phyloP scores from a whole-genome alignment of 2,113 vertebrate species.

The Gymnobelideus leadbeateri region DNA sequence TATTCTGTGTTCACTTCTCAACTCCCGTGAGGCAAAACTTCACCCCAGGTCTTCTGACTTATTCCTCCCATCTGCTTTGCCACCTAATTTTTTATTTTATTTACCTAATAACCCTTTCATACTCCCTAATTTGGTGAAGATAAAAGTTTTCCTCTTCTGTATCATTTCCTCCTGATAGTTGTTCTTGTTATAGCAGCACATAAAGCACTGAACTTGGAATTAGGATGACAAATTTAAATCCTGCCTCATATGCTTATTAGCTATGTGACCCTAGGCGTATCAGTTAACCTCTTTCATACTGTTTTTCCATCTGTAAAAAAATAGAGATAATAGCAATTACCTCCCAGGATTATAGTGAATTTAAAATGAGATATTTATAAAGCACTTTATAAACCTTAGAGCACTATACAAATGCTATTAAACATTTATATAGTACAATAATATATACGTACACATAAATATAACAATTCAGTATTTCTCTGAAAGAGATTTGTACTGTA shows the following conservation, averaged over 20 bases:
- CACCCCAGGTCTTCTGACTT: neutral
- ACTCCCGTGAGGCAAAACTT: neutral
- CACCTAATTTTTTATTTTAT: neutral
- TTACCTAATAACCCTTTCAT: neutral
- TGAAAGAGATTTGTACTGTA: neutral
- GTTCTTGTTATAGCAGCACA: neutral
- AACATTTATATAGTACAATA: neutral
- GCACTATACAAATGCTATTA: neutral
- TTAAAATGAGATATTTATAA: neutral
- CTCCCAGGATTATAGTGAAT: neutral
- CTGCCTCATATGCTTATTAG: neutral
- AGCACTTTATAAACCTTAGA: neutral
- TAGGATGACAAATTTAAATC: neutral
- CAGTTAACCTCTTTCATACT: neutral
- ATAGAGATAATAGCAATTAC: neutral
- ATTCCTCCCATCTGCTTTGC: neutral
- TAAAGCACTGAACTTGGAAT: neutral
- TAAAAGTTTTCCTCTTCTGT: too few relatives aligned
- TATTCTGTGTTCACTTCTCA: neutral
- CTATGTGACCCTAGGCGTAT: neutral
- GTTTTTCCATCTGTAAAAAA: neutral
- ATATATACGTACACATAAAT: neutral
- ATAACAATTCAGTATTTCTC: neutral
- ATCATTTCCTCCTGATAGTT: too few relatives aligned
- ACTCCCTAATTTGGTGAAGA: neutral